Evolutionary conservation across 2,888 invertebrate species (phyloP), one percentile per base, ranked within the genome.

Genomic region (Thyatira batis): DNA sequence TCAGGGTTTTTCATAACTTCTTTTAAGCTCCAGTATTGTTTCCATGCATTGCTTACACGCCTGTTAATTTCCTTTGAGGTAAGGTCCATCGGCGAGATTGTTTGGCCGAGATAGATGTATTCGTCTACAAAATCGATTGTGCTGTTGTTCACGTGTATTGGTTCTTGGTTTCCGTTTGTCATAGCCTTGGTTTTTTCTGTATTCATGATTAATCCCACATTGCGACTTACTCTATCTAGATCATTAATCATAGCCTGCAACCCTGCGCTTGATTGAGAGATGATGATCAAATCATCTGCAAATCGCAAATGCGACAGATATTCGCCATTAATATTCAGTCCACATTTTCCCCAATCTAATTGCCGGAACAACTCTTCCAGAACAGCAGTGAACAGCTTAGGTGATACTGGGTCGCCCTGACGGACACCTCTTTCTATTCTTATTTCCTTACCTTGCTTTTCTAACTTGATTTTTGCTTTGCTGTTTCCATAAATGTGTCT

Each of bases 331-430:
- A 51, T 51, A 20, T 33, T 20, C 1, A 55, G 4, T 2, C 55
- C 53, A 46, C 49, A 49, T 10, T 51, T 25, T 17, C 50, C 50
- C 52, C 59, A 59, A 13, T 56, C 46, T 45, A 59, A 5, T 28
- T 55, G 33, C 2, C 46, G 25, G 23, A 59, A 55, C 5, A 56
- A 25, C 13, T 53, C 52, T 50, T 56, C 51, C 46, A 55, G 21
- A 8, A 55, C 55, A 10, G 50, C 55, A 27, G 52, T 33, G 27
- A 54, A 56, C 8, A 55, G 21, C 44, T 59, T 56, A 1, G 56
- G 56, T 20, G 53, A 55, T 27, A 58, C 9, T 1, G 55, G 55
- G 23, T 56, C 50, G 11, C 50, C 55, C 45, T 59, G 55, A n/a
- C 53, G 51, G 8, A 59, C 54, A 10, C 59, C 52, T 58, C 53